These are phyloP conservation scores for Corythornis vintsioides DNA, from an alignment of 2,113 vertebrate genomes.

Conservation along the genomic window DNA sequence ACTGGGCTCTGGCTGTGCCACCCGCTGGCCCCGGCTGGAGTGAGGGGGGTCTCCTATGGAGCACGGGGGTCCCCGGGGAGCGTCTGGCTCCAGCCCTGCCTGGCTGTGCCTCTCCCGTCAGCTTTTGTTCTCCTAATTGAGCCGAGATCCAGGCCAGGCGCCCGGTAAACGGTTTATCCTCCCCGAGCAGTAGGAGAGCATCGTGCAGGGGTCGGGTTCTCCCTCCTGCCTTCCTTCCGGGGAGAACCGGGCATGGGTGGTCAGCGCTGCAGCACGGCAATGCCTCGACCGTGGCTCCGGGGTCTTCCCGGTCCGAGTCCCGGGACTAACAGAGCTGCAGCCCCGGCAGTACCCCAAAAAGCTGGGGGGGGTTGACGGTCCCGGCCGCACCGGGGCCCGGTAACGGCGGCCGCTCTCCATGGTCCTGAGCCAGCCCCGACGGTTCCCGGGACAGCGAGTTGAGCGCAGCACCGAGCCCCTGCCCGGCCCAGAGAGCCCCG, in stretches of 20 bases:
- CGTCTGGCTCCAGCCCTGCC: background rate
- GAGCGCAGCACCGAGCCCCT: background rate
- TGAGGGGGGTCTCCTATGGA: too few relatives aligned
- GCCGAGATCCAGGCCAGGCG: conserved; percentile 8
- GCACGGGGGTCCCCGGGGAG: background rate
- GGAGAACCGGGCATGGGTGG: background rate
- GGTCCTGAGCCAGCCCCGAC: conserved; percentile 9
- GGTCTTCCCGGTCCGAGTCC: background rate
- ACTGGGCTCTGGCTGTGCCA: background rate
- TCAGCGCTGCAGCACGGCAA: too few relatives aligned
- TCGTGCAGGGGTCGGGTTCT: background rate
- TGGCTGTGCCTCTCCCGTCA: background rate
- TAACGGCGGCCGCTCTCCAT: conserved; percentile 43
- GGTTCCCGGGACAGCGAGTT: background rate
- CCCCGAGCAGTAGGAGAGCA: background rate
- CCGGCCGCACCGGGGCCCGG: background rate
- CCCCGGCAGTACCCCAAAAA: too few relatives aligned
- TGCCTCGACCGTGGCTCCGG: too few relatives aligned
- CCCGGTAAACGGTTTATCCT: background rate
- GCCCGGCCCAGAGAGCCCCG: too few relatives aligned
- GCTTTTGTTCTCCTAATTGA: conserved; percentile 8
- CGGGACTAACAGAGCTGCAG: background rate
- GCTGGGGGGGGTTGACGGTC: too few relatives aligned
- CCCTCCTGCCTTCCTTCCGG: background rate
- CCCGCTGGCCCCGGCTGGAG: background rate